phyloP scores from a whole-genome alignment of 1,140 invertebrate genomes.

The Drosophila jambulina region DNA sequence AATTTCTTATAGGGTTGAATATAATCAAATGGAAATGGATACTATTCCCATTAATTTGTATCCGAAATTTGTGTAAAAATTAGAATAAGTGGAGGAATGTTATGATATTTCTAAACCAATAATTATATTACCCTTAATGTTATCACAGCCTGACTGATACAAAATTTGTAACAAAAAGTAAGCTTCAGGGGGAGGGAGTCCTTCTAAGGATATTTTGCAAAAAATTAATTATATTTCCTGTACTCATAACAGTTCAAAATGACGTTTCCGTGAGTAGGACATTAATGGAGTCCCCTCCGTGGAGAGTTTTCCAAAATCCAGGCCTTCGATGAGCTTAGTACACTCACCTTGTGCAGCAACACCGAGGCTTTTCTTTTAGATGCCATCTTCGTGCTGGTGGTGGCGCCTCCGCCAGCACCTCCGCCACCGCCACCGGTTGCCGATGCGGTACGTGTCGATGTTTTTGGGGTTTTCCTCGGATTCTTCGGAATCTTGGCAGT shows the following conservation, averaged over 20 bases:
- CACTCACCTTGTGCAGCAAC: constrained; percentile 85
- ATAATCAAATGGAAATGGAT: background rate
- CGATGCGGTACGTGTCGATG: constrained; percentile 85
- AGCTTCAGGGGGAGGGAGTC: accelerated
- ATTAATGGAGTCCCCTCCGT: no score
- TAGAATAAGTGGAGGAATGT: background rate
- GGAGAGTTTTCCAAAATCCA: background rate
- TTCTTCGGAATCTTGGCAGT: constrained; percentile 85
- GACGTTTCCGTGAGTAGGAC: background rate
- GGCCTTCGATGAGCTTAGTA: no score
- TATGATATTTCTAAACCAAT: background rate
- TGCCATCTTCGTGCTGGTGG: constrained; percentile 85
- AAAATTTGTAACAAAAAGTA: no score
- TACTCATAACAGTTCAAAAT: constrained; percentile 36
- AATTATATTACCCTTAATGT: background rate
- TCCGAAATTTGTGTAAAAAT: background rate
- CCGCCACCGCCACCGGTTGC: constrained; percentile 84
- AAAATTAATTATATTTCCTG: background rate
- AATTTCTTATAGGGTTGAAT: background rate
- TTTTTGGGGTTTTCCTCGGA: constrained; percentile 85
- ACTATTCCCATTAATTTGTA: background rate
- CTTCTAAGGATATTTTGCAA: background rate
- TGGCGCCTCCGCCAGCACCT: constrained; percentile 82
- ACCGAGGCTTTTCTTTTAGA: constrained; percentile 85
- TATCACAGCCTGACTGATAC: no score